Conservation (phyloP, 2,113 vertebrate genomes). For the Eublepharis macularius region DNA sequence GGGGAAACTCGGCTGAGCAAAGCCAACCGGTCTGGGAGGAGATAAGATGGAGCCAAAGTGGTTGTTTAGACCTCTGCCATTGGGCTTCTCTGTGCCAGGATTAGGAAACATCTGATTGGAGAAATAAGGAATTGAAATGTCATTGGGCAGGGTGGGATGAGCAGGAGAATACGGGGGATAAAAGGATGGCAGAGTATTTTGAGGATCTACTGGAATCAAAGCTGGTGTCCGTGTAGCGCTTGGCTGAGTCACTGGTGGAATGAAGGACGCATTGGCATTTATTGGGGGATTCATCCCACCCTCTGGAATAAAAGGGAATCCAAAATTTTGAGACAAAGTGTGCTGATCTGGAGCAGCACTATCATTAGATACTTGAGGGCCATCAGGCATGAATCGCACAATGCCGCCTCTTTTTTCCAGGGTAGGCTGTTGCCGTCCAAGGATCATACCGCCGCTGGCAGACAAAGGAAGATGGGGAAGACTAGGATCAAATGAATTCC, state of each 20-base stretch:
- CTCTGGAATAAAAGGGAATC: slow-evolving; percentile 94
- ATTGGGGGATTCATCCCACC: slow-evolving; percentile 95
- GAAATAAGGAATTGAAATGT: slow-evolving; percentile 96
- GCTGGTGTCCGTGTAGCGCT: slow-evolving; percentile 88
- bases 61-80: slow-evolving; percentile 88
- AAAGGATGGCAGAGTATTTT: slow-evolving; percentile 93
- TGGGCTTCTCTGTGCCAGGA: slow-evolving; percentile 90
- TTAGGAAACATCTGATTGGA: slow-evolving; percentile 98
- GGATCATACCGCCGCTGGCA: slow-evolving; percentile 85
- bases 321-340: slow-evolving; percentile 90
- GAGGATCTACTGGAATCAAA: slow-evolving; percentile 93
- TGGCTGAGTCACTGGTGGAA: slow-evolving; percentile 92
- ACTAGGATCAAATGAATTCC: slow-evolving; percentile 90
- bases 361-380: slow-evolving; percentile 86
- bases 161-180: slow-evolving; percentile 97
- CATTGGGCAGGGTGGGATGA: slow-evolving; percentile 93
- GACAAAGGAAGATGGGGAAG: slow-evolving; percentile 87
- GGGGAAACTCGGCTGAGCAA: slow-evolving; percentile 94
- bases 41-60: slow-evolving; percentile 98
- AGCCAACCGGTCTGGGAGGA: slow-evolving; percentile 93
- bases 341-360: slow-evolving; percentile 90
- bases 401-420: slow-evolving; percentile 91
- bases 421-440: slow-evolving; percentile 85
- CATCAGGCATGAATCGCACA: slow-evolving; percentile 93
- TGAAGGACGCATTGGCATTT: slow-evolving; percentile 93